phyloP scores from a whole-genome alignment of 2,888 invertebrate genomes.

The Calliphora vomitoria region DNA sequence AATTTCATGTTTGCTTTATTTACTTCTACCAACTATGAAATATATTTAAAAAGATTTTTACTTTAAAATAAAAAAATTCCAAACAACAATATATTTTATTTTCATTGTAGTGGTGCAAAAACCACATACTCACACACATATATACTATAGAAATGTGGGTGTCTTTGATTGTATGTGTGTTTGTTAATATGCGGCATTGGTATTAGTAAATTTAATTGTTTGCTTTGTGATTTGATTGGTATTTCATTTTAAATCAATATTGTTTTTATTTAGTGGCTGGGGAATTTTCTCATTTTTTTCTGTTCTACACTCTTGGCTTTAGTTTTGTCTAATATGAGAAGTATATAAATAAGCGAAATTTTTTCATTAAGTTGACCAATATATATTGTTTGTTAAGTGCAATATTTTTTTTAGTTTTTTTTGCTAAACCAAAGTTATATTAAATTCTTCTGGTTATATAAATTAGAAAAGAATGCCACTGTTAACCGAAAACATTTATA shows the following conservation, averaged over 20 bases:
- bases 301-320: neutral
- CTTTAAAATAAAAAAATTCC: neutral
- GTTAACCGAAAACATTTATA: neutral
- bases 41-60: conserved; percentile 48
- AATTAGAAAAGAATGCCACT: neutral
- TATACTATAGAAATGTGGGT: neutral
- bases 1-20: conserved; percentile 16
- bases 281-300: conserved; percentile 1
- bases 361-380: conserved; percentile 55
- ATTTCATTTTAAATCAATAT: conserved; percentile 73
- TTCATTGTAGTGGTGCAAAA: conserved; percentile 45
- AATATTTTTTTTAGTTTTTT: too few species aligned
- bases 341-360: conserved; percentile 43
- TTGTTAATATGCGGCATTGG: conserved; percentile 35
- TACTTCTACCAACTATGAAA: conserved; percentile 25
- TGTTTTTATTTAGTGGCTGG: conserved; percentile 70
- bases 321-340: neutral
- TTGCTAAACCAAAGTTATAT: conserved; percentile 21
- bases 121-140: conserved; percentile 8
- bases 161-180: neutral
- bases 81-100: conserved; percentile 22
- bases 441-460: conserved; percentile 43
- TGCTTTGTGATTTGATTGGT: conserved; percentile 73
- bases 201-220: conserved; percentile 71
- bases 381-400: neutral